Evolutionary conservation across 2,888 invertebrate species (phyloP), one percentile per base, ranked within the genome.

Genomic region (Ditula angustiorana): DNA sequence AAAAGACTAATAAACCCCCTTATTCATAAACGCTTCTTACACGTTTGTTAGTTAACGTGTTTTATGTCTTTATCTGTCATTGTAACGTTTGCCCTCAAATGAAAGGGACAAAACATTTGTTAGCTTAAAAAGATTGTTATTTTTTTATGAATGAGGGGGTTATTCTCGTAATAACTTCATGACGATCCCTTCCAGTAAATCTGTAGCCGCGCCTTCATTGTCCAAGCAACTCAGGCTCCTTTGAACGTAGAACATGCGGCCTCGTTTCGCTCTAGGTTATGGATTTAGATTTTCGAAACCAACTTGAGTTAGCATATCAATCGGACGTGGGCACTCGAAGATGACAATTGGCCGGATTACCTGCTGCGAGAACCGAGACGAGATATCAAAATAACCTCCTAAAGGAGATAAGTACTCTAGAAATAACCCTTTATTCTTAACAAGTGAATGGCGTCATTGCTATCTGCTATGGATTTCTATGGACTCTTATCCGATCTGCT

Each of bases 251-350:
- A 44, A 63, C 44, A 19, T 44, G 70, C 74, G 69, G 71, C 75
- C 70, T n/a, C 71, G 70, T 28, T 61, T 64, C 67, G 68, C 70
- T 74, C 75, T 69, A 56, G 74, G 72, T 77, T 77, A 78, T 79
- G 75, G 77, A 79, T 76, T 57, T 69, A 67, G 68, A 75, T 74
- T 63, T 58, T 44, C 35, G 41, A 62, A 62, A 52, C 57, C 46
- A n/a, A 23, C 62, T 37, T 11, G 52, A 61, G 61, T 61, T 61
- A 52, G 65, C 65, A 65, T 65, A 66, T 66, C 66, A 62, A 66
- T 66, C 47, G 52, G 28, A 28, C 30, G 21, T 21, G 61, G 41
- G n/a, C 37, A 28, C 47, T 35, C 19, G 11, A 24, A 33, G 16
- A 24, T 44, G 47, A 56, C 26, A 21, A 50, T 49, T 57, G 33